Evolutionary conservation across 2,797 vertebrate species (phyloP).

Genomic region (Pseudomugil gertrudae): DNA sequence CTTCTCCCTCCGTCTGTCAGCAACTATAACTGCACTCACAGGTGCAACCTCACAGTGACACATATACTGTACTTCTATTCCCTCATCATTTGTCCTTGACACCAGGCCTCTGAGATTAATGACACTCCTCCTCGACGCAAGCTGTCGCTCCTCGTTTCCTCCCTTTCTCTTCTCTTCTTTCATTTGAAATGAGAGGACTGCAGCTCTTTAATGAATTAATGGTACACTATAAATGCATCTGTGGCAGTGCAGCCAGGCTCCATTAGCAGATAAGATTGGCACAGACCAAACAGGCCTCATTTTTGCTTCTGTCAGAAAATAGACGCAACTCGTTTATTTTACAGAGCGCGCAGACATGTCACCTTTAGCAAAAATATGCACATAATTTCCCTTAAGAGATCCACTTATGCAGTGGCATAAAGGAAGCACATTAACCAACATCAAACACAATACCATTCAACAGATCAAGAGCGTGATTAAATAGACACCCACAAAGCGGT

Average conservation of each 20-base stretch:
- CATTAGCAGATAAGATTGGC: slow-evolving; percentile 80
- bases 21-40: slow-evolving; percentile 53
- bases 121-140: slow-evolving; percentile 39
- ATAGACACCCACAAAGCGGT: slow-evolving; percentile 67
- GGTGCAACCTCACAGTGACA: slow-evolving; percentile 55
- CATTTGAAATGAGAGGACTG: slow-evolving; percentile 57
- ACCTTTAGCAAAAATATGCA: slow-evolving; percentile 78
- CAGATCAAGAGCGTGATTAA: slow-evolving; percentile 78
- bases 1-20: slow-evolving; percentile 53
- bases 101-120: slow-evolving; percentile 57
- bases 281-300: slow-evolving; percentile 41
- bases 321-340: slow-evolving; percentile 41
- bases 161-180: slow-evolving; percentile 40
- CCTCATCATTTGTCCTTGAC: slow-evolving; percentile 70
- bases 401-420: slow-evolving; percentile 70
- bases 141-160: slow-evolving; percentile 15
- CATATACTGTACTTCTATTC: slow-evolving; percentile 33
- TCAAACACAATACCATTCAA: slow-evolving; percentile 72
- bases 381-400: slow-evolving; percentile 77
- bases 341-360: slow-evolving; percentile 65
- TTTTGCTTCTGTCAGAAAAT: slow-evolving; percentile 40
- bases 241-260: slow-evolving; percentile 65
- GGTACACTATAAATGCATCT: slow-evolving; percentile 67
- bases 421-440: slow-evolving; percentile 72
- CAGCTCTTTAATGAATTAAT: slow-evolving; percentile 78